Evolutionary conservation across 1,140 invertebrate species (phyloP).

Genomic region (Popillia japonica): DNA sequence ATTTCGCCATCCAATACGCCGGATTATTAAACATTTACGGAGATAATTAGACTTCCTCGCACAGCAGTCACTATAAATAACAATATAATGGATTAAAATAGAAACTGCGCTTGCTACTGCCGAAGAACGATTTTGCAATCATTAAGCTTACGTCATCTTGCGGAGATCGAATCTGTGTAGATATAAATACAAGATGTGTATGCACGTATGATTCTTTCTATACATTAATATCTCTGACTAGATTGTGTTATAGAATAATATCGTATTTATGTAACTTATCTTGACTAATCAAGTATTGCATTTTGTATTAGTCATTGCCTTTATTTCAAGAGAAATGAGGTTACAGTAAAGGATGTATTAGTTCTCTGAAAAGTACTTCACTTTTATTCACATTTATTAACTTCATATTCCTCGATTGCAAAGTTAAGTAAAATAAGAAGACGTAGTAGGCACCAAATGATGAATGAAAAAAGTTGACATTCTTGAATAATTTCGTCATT

Average conservation of each 20-base stretch:
- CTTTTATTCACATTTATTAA: too few species aligned
- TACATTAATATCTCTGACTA: neutral
- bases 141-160: neutral
- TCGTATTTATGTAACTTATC: conserved; percentile 1
- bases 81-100: conserved; percentile 16
- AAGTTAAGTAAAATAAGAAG: too few species aligned
- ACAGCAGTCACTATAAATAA: neutral
- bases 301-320: neutral
- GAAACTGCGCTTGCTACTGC: neutral
- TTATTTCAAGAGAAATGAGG: neutral
- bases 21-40: neutral
- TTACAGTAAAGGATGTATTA: too few species aligned
- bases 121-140: neutral
- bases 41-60: conserved; percentile 9
- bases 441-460: too few species aligned
- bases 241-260: neutral
- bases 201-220: neutral
- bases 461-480: too few species aligned
- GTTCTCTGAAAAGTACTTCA: too few species aligned
- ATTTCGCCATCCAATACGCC: conserved; percentile 9
- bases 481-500: too few species aligned
- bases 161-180: neutral
- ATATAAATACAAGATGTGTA: neutral
- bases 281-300: neutral
- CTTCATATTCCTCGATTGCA: too few species aligned